Percentiles rank a stretch among this genome's conserved stretches.
Conservation (phyloP, 2,113 vertebrate genomes). For the Serinus canaria region DNA sequence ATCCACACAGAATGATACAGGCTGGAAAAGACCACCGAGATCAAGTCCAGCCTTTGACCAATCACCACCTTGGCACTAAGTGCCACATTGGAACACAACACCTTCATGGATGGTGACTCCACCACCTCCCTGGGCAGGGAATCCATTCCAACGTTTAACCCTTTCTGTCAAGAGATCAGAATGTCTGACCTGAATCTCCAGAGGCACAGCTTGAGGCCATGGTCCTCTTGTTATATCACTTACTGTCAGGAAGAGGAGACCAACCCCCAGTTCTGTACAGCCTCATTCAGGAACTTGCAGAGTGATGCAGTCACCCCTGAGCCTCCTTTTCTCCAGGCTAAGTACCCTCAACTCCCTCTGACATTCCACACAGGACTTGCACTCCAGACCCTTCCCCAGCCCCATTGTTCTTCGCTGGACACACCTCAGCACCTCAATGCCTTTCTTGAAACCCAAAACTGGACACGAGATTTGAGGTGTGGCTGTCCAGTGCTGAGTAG, state of each 20-base stretch:
- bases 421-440: rapidly evolving
- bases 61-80: background rate
- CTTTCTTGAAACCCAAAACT: background rate
- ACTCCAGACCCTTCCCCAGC: background rate
- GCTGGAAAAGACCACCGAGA: background rate
- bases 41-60: background rate
- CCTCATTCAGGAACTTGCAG: background rate
- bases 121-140: background rate
- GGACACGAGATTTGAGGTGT: rapidly evolving
- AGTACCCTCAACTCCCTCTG: background rate
- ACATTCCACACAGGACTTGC: too few relatives aligned
- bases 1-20: background rate
- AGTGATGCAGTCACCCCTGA: rapidly evolving
- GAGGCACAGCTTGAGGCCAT: background rate
- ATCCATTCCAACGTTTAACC: background rate
- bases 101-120: background rate
- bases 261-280: background rate
- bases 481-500: background rate
- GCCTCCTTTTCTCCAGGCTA: background rate
- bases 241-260: background rate
- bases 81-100: background rate
- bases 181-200: background rate
- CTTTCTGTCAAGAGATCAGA: background rate
- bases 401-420: rapidly evolving
- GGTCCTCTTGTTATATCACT: background rate